Evolutionary conservation across 2,797 vertebrate species (phyloP).

Genomic region (Crotalus adamanteus): DNA sequence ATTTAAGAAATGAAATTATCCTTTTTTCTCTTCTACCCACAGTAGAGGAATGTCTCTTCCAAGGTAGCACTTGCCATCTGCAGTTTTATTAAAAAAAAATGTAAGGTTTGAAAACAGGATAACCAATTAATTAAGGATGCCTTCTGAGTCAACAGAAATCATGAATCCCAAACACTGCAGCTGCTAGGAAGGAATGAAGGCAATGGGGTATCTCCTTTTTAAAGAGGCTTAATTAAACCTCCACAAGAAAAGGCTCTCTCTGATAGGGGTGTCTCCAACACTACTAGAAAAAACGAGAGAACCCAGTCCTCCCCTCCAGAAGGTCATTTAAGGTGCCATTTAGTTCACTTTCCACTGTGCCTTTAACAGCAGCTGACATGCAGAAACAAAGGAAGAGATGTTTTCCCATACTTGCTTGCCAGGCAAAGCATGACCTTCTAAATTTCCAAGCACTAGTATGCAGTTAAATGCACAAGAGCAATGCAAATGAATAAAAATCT

Average conservation of each 20-base stretch:
- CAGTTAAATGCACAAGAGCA: background rate
- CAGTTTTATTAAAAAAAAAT: background rate
- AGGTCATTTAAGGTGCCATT: background rate
- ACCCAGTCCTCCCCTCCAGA: background rate
- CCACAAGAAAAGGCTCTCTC: background rate
- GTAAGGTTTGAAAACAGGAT: background rate
- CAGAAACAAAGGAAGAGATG: background rate
- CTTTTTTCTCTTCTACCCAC: background rate
- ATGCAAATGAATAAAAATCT: background rate
- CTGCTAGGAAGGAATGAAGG: background rate
- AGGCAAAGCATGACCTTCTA: background rate
- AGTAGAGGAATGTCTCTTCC: background rate
- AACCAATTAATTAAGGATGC: background rate
- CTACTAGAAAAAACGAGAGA: background rate
- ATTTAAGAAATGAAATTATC: background rate
- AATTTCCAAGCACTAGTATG: background rate
- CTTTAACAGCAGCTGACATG: background rate
- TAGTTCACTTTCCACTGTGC: background rate
- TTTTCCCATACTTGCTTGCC: background rate
- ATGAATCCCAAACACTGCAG: background rate
- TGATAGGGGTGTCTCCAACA: background rate
- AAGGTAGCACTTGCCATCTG: background rate
- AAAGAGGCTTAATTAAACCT: background rate
- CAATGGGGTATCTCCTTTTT: background rate
- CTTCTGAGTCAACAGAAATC: background rate